phyloP scores from a whole-genome alignment of 2,113 vertebrate genomes.

The Micronycteris hirsuta region DNA sequence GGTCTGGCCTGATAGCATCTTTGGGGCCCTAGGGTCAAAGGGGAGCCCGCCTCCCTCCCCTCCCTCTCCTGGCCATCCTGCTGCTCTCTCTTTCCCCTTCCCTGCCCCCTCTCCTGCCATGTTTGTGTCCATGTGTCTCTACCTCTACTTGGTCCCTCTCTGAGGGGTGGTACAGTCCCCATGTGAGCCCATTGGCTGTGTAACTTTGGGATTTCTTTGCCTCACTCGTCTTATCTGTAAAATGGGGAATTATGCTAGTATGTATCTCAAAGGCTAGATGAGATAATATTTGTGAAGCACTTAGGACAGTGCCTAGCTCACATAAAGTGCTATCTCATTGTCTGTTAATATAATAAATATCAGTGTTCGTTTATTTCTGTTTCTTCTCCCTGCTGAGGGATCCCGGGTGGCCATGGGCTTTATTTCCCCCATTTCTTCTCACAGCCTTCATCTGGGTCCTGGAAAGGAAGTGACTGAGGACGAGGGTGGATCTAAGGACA shows the following conservation, averaged over 20 bases:
- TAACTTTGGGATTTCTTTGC: not conserved
- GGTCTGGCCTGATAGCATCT: constrained; percentile 74
- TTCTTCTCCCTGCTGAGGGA: not conserved
- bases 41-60: constrained; percentile 50
- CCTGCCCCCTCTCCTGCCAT: not conserved
- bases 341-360: not conserved
- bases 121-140: not conserved
- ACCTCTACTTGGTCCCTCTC: not conserved
- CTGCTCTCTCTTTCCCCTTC: not conserved
- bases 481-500: not conserved
- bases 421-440: not conserved
- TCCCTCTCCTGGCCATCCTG: constrained; percentile 20
- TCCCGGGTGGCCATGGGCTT: not conserved
- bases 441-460: not conserved
- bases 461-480: not conserved
- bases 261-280: not conserved
- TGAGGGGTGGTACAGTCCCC: not conserved
- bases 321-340: not conserved
- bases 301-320: not conserved
- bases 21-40: constrained; percentile 71
- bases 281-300: not conserved
- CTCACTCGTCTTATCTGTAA: not conserved
- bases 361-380: not conserved
- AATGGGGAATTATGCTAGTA: not conserved
- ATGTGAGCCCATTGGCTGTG: not conserved